These are phyloP conservation scores for Trichogramma evanescens DNA, from an alignment of 2,888 invertebrate genomes.

Conservation along the genomic window DNA sequence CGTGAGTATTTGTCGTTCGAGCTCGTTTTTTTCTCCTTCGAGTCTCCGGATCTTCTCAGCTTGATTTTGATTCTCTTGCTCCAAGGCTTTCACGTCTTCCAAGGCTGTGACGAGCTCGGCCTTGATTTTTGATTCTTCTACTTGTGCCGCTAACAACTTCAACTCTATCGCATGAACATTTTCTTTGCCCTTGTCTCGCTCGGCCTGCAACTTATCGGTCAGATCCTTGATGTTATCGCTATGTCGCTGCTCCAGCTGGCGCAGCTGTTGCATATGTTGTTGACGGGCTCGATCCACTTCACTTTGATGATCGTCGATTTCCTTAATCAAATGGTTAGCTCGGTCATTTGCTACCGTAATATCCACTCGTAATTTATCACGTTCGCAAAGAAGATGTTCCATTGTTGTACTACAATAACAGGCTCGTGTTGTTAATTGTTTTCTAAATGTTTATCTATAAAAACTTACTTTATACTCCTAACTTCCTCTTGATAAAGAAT, in stretches of 20 bases:
- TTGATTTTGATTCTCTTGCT: conserved; percentile 57
- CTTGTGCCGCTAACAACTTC: conserved; percentile 59
- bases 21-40: conserved; percentile 27
- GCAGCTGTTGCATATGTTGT: conserved; percentile 59
- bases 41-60: conserved; percentile 59
- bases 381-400: conserved; percentile 67
- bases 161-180: conserved; percentile 58
- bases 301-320: conserved; percentile 84
- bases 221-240: conserved; percentile 67
- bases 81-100: conserved; percentile 59
- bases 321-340: conserved; percentile 74
- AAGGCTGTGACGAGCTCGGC: conserved; percentile 57
- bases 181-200: conserved; percentile 65
- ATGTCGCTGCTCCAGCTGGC: conserved; percentile 71
- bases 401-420: conserved; percentile 45
- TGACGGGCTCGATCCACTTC: conserved; percentile 72
- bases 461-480: conserved; percentile 51
- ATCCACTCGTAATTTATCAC: conserved; percentile 73
- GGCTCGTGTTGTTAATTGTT: not conserved
- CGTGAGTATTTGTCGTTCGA: conserved; percentile 8
- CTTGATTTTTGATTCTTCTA: conserved; percentile 62
- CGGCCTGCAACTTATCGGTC: conserved; percentile 61
- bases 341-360: conserved; percentile 76
- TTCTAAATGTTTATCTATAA: not conserved
- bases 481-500: conserved; percentile 63